A percentile compares a stretch with the other conserved stretches of the same genome.
Conservation (phyloP, 2,888 invertebrate species). For the Dromius quadrimaculatus region DNA sequence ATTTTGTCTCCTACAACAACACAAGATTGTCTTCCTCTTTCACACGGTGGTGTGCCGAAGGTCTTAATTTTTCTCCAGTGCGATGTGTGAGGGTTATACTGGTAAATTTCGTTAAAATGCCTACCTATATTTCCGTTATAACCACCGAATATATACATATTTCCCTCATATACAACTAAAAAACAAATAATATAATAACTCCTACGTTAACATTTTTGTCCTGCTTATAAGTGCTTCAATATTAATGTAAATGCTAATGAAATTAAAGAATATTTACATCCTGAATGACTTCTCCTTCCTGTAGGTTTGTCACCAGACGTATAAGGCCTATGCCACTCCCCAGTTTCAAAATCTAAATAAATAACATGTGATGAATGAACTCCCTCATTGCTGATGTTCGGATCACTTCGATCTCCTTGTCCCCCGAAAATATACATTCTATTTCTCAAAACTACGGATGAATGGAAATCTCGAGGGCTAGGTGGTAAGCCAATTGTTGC, state of each 20-base stretch:
- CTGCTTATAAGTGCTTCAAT: not conserved
- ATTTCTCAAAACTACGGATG: conserved; percentile 81
- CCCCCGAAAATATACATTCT: conserved; percentile 94
- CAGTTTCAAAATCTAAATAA: conserved; percentile 79
- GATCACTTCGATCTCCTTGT: conserved; percentile 79
- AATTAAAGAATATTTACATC: conserved; percentile 74
- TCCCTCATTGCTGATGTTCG: conserved; percentile 76
- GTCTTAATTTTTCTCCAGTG: conserved; percentile 74
- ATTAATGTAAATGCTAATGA: too few relatives aligned
- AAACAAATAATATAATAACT: conserved; percentile 58
- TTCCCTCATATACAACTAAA: conserved; percentile 81
- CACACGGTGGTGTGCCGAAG: conserved; percentile 73
- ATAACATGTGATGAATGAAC: conserved; percentile 83
- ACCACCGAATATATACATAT: conserved; percentile 92
- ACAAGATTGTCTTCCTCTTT: conserved; percentile 83
- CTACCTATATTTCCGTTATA: conserved; percentile 81
- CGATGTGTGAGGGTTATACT: conserved; percentile 75
- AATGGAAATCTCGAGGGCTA: conserved; percentile 87
- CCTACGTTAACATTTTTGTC: not conserved
- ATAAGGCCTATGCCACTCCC: conserved; percentile 76
- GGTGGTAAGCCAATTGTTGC: conserved; percentile 75
- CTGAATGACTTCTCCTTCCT: conserved; percentile 91
- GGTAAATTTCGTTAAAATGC: conserved; percentile 88
- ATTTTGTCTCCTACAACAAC: conserved; percentile 79
- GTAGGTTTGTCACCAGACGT: conserved; percentile 77